A percentile compares a stretch with the other conserved stretches of the same genome.
Evolutionary conservation across 1,140 invertebrate genomes (phyloP).

Genomic region (Drosophila santomea): DNA sequence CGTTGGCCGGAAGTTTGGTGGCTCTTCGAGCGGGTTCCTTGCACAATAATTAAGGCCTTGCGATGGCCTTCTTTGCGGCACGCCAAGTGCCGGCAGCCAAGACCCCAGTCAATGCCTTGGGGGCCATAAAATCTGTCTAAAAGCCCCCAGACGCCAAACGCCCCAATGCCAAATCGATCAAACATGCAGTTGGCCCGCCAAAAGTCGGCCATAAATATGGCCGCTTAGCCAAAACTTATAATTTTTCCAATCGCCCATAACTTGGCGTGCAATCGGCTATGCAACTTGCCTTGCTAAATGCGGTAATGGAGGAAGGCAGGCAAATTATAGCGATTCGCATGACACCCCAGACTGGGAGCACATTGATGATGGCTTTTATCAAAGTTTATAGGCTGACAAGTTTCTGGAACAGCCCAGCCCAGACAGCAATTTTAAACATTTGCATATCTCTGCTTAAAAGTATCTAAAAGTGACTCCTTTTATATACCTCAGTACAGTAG

Average conservation of each 20-base stretch:
- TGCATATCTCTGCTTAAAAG: no score
- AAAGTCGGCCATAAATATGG: constrained; percentile 30
- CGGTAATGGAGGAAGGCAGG: background rate
- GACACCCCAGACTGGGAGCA: background rate
- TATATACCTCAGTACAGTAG: no score
- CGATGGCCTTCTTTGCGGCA: constrained; percentile 49
- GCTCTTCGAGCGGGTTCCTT: constrained; percentile 16
- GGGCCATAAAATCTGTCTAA: constrained; percentile 13
- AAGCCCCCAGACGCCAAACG: no score
- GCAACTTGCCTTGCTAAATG: constrained; percentile 9
- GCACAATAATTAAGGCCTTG: constrained; percentile 59
- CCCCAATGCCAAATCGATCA: constrained; percentile 73
- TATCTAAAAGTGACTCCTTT: no score
- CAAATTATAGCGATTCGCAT: background rate
- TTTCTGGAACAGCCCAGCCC: no score
- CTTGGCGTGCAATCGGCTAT: constrained; percentile 40
- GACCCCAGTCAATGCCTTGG: constrained; percentile 36
- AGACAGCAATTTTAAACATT: no score
- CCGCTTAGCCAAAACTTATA: constrained; percentile 40
- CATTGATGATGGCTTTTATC: background rate
- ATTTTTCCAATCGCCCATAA: constrained; percentile 28
- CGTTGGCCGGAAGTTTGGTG: background rate
- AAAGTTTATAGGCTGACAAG: background rate
- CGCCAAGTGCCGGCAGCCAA: constrained; percentile 31
- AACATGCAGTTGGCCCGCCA: constrained; percentile 58